phyloP scores from a whole-genome alignment of 2,797 vertebrate genomes.

The Argya squamiceps region DNA sequence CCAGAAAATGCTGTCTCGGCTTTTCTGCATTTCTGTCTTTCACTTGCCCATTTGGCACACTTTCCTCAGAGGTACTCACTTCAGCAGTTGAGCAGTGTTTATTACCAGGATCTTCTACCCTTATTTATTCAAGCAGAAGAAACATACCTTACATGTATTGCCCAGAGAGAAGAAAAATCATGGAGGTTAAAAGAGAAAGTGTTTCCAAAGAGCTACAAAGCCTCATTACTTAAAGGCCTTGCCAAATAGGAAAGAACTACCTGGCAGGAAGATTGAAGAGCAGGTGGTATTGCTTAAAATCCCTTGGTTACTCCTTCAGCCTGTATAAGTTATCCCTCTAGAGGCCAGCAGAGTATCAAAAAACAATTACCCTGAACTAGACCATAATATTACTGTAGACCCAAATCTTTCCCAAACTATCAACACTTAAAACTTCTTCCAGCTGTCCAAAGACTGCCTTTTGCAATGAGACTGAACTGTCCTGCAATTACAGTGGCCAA shows the following conservation, averaged over 20 bases:
- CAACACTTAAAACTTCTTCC: not conserved
- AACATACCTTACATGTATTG: not conserved
- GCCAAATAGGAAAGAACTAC: not conserved
- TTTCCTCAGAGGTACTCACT: not conserved
- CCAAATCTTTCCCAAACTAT: not conserved
- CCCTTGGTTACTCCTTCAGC: not conserved
- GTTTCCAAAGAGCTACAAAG: not conserved
- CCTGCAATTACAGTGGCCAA: not conserved
- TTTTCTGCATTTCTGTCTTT: not conserved
- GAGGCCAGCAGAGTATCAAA: conserved; percentile 75
- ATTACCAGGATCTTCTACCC: not conserved
- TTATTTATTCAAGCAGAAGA: not conserved
- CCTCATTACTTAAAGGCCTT: not conserved
- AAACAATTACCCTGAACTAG: conserved; percentile 1
- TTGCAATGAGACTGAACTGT: not conserved
- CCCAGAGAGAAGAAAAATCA: not conserved
- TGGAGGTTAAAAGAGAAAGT: not conserved
- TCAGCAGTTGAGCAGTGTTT: not conserved
- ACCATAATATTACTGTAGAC: not conserved
- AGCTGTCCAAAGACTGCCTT: not conserved
- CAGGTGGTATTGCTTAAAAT: not conserved
- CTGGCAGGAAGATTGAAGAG: not conserved
- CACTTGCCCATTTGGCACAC: not conserved
- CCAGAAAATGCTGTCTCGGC: not conserved
- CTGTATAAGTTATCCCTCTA: conserved; percentile 62